Evolutionary conservation across 2,888 invertebrate genomes (phyloP), one percentile per base, ranked within the genome.

Genomic region (Ophion slaviceki): DNA sequence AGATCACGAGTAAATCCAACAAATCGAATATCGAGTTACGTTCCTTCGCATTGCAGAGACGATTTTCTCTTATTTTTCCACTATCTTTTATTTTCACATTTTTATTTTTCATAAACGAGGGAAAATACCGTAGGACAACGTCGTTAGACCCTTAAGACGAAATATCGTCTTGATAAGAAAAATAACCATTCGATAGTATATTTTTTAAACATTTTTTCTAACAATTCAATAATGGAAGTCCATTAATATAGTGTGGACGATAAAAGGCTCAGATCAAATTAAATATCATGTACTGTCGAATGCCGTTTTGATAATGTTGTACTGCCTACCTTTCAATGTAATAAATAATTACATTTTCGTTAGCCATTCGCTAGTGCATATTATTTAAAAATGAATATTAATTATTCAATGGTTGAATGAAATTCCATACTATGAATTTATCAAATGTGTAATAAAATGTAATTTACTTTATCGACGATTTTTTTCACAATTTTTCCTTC

Each of bases 1-100:
- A 62, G 75, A 62, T 62, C 62, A 17, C 45, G 62, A 75, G 14
- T 62, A 57, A 68, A 68, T 32, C 40, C 40, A 20, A 53, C 40
- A 32, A 40, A 67, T 67, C 57, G 64, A 76, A 76, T 40, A 77
- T 36, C 45, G 62, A 59, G n/a, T n/a, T 53, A 24, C 40, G 59
- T 24, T 67, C 67, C 77, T 57, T 53, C 47, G 32, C 17, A 57
- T 8, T 53, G 10, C 2, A 59, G n/a, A 36, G 36, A 20, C 2
- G 32, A 36, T 17, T n/a, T 57, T n/a, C 47, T n/a, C n/a, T 20
- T 6, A 1, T 59, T n/a, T 61, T 61, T 20, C 20, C 61, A 20
- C 61, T 24, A n/a, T 61, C n/a, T 61, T 20, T 20, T 53, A 53
- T 53, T 53, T 17, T 17, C 17, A 17, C 53, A 17, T 14, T 53